Evolutionary conservation across 1,140 invertebrate genomes (phyloP), one percentile per base, ranked within the genome.

Genomic region (Drosophila setifemur): DNA sequence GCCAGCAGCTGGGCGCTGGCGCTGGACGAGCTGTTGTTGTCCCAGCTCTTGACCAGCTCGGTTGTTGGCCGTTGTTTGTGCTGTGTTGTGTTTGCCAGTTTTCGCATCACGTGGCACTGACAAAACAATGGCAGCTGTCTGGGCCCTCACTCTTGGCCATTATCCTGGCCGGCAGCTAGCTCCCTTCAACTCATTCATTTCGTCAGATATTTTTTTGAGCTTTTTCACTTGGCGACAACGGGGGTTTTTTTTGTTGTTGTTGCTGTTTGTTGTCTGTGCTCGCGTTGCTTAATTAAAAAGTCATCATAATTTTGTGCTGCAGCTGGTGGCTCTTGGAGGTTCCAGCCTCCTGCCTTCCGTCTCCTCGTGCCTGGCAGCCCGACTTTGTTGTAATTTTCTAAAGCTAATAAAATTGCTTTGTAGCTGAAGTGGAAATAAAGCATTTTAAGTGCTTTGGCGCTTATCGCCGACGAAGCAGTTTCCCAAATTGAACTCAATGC

Each of bases 351-450:
- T 33, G 3, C 11, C 31, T 6, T 5, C 7, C 31, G 31, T 6
- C 12, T 4, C 7, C 12, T 2, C 11, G n/a, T 3, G 11, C 31
- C 31, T 37, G 5, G 14, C 33, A 2, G 33, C 12, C n/a, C 23
- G 49, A 72, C 79, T 79, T 86, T 85, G 81, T 81, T 86, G 81
- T 85, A 86, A 85, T 81, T 86, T 86, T 86, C 64, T 86, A 79
- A 81, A 85, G 81, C 81, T 85, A 85, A 85, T 85, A 85, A 85
- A 85, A 85, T 85, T 86, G 75, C 82, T 85, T 83, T 83, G 78
- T 83, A 73, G 74, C 79, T 68, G 50, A 81, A 85, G 76, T 81
- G 81, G 61, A 79, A 86, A 85, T 85, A 86, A 85, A 85, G 81
- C 81, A 85, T 86, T 85, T 75, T 86, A 85, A 85, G 81, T 85